These are phyloP conservation scores for Myocastor coypus DNA, from an alignment of 2,113 vertebrate genomes.

Conservation along the genomic window DNA sequence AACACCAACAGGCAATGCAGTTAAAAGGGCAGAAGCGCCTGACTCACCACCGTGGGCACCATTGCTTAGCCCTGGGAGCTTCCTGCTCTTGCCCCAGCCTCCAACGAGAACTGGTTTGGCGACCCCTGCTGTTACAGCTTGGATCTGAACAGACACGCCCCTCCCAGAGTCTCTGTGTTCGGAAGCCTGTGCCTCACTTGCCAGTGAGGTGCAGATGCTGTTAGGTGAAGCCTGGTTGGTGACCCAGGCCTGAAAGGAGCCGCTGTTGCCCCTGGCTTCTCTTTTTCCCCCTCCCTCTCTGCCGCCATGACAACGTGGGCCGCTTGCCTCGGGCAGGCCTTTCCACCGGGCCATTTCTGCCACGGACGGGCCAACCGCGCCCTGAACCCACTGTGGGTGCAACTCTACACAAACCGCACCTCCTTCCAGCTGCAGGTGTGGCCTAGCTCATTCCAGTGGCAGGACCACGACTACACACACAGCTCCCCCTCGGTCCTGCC, in stretches of 20 bases:
- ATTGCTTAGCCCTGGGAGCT: constrained; percentile 28
- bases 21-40: background rate
- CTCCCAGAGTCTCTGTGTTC: background rate
- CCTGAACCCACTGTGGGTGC: background rate
- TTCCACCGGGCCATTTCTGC: background rate
- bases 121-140: background rate
- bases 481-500: background rate
- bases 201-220: background rate
- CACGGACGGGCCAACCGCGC: background rate
- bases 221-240: background rate
- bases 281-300: background rate
- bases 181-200: background rate
- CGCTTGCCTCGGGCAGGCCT: background rate
- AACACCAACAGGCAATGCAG: background rate
- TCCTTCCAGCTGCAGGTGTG: background rate
- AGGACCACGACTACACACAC: background rate
- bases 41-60: constrained; percentile 45
- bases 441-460: background rate
- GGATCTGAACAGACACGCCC: background rate
- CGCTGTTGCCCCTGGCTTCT: background rate
- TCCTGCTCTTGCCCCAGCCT: background rate
- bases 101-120: constrained; percentile 11
- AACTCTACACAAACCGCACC: background rate
- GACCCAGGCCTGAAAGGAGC: background rate
- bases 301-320: background rate